Conservation (phyloP, 2,113 vertebrate species). For the Melanostigma gelatinosum region DNA sequence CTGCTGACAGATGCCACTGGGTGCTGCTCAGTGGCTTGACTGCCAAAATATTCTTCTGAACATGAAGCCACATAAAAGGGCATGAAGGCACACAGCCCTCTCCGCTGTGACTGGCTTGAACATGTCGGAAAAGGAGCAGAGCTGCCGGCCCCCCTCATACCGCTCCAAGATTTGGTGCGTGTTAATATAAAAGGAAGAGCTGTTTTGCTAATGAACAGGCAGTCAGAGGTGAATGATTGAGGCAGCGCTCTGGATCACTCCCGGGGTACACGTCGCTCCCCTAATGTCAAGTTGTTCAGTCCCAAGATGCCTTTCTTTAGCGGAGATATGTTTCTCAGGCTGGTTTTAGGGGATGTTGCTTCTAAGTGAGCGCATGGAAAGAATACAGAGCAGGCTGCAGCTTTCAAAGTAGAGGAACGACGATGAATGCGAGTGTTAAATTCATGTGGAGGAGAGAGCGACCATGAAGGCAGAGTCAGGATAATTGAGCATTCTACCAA, state of each 20-base stretch:
- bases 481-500: constrained; percentile 40
- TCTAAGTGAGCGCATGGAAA: constrained; percentile 13
- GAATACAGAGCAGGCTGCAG: constrained; percentile 36
- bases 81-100: constrained; percentile 16
- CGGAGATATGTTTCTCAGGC: constrained; percentile 20
- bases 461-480: neutral
- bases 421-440: constrained; percentile 30
- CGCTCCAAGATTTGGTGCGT: constrained; percentile 39
- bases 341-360: constrained; percentile 24
- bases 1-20: constrained; percentile 50
- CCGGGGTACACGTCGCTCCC: constrained; percentile 8
- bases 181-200: constrained; percentile 60
- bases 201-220: constrained; percentile 60
- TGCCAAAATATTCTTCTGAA: constrained; percentile 64
- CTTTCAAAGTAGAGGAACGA: constrained; percentile 11
- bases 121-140: constrained; percentile 36
- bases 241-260: constrained; percentile 28
- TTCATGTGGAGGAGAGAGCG: constrained; percentile 21
- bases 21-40: constrained; percentile 19
- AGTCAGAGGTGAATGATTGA: constrained; percentile 56
- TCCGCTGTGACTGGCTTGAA: constrained; percentile 43
- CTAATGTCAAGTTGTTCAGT: constrained; percentile 57
- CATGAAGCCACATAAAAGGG: constrained; percentile 53
- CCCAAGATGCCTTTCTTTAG: constrained; percentile 22
- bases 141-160: constrained; percentile 21